Evolutionary conservation across 2,113 vertebrate genomes (phyloP), one percentile per base, ranked within the genome.

Genomic region (Dryoscopus gambensis): DNA sequence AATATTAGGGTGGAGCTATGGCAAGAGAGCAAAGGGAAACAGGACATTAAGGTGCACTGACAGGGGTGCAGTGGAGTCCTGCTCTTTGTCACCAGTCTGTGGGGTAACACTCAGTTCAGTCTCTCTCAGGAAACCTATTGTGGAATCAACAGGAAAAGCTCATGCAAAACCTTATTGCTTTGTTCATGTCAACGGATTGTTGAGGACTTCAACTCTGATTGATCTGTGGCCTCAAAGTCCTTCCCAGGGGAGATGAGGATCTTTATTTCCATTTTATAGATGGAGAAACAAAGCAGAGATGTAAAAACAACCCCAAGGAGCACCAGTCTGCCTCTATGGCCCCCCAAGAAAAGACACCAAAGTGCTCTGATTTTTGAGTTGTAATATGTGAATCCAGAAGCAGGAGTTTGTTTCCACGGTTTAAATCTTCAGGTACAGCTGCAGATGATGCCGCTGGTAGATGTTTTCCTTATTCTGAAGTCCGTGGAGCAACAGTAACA

Each of bases 401-500:
- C 6, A 28, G 31, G 22, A 60, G 42, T 73, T 91, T 0, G 2
- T 47, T 87, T 31, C 63, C 81, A 4, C 0, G 1, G 33, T 79
- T 89, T 65, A 64, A 79, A 37, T 60, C 59, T 52, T 63, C 33
- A 79, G 31, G 37, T 63, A 10, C n/a, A 83, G 39, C 67, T 80
- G 50, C 35, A 42, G 50, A n/a, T 7, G 78, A 20, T 31, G 35
- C 20, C 40, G 70, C 20, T 35, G 23, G 30, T 17, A n/a, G 44
- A 69, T 15, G 17, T 30, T 55, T 63, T 63, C 44, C 49, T 55
- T 62, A 5, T 46, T 77, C 52, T 71, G 5, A 63, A 79, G 93
- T 96, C 63, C 23, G 52, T 95, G 92, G 94, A 97, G 91, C 95
- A 96, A 96, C 49, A 97, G 93, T 96, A 95, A 83, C 97, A 97